phyloP scores from a whole-genome alignment of 2,797 vertebrate species.

The Centroberyx gerrardi region DNA sequence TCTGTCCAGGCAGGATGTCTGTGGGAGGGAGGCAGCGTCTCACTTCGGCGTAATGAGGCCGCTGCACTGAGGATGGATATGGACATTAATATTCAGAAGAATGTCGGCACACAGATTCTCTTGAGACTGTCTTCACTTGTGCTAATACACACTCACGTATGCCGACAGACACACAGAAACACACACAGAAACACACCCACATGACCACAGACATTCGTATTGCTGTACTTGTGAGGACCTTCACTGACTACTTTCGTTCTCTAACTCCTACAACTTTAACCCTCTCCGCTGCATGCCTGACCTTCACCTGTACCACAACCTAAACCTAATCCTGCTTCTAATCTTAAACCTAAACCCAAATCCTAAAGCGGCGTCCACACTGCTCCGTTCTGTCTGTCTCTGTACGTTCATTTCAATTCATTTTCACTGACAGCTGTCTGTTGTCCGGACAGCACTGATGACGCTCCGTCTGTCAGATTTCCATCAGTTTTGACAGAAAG shows the following conservation, averaged over 20 bases:
- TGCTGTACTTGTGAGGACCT: slow-evolving; percentile 29
- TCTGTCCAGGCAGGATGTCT: slow-evolving; percentile 50
- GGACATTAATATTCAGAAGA: slow-evolving; percentile 69
- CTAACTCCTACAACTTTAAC: too few species aligned
- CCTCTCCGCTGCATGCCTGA: too few species aligned
- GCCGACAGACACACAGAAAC: not conserved
- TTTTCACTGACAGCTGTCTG: too few species aligned
- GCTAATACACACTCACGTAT: slow-evolving; percentile 26
- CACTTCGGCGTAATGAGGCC: slow-evolving; percentile 56
- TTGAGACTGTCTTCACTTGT: slow-evolving; percentile 16
- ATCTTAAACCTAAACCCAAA: too few species aligned
- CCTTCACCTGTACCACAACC: slow-evolving; percentile 6
- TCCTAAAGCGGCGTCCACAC: too few species aligned
- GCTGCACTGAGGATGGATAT: slow-evolving; percentile 68
- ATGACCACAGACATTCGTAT: slow-evolving; percentile 31
- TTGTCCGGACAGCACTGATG: too few species aligned
- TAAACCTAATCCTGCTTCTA: not conserved
- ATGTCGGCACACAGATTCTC: slow-evolving; percentile 44
- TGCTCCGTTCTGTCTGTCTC: too few species aligned
- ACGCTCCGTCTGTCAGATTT: too few species aligned
- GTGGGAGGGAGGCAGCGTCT: slow-evolving; percentile 46
- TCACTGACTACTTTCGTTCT: not conserved
- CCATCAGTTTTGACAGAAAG: too few species aligned
- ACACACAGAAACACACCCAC: slow-evolving; percentile 32
- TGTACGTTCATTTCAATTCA: too few species aligned